Base-by-base conservation (phyloP, 2,113 vertebrate species). In the Mionectes macconnelli region DNA sequence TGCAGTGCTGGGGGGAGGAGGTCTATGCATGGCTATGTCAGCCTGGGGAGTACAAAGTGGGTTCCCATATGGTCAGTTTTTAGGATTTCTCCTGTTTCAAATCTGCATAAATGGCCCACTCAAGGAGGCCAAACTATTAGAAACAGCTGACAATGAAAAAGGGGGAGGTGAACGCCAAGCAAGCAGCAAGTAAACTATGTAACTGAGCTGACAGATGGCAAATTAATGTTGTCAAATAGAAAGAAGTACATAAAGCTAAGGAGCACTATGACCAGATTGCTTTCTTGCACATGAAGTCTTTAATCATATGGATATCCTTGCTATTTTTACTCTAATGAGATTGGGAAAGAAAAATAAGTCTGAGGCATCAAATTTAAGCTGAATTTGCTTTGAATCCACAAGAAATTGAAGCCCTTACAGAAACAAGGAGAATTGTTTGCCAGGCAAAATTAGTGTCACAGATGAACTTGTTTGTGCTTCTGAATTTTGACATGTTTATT, bases 281-380 rank as follows among this genome's bases (percentile, higher is more conserved):
- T 96, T 95, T 89, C 93, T 90, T 69, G 67, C 17, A 57, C 89
- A 94, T 94, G 93, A 96, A 96, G 95, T 93, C 94, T 96, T 97
- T 93, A 97, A 94, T 97, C 74, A 86, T 95, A 86, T 95, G 94
- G 94, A 96, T 96, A 96, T 64, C 57, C 86, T 66, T 94, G 91
- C 94, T 96, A 93, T 96, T 96, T 97, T 97, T 96, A 95, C 93
- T 94, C 97, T 97, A 95, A 97, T 97, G 95, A 97, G 96, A 97
- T 86, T 80, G 90, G 76, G 94, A 89, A 95, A 92, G 94, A 96
- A 96, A 89, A 91, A 93, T 94, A 96, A 96, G 94, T 93, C 64
- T 4, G 89, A 94, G 45, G 76, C 97, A 94, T 94, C 86, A 94
- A 95, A 95, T 90, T 91, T 92, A 95, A 87, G 91, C 89, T 87